Evolutionary conservation across 2,113 vertebrate genomes (phyloP), one percentile per base, ranked within the genome.

Genomic region (Scatophagus argus): DNA sequence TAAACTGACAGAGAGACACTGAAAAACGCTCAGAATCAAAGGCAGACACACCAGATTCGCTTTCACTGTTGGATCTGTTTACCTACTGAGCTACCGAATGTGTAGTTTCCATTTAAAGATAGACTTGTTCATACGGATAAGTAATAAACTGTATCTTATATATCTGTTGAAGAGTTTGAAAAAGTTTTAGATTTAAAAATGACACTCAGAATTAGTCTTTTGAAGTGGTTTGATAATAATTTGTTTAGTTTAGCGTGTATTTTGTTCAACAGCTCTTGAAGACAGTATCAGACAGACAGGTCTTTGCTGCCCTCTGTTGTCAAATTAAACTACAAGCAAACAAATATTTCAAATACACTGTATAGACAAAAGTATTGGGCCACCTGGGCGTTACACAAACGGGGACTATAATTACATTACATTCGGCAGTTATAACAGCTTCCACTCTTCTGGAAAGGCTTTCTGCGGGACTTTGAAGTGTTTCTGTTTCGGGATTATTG

Each of bases 301-400:
- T 34, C 62, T 75, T 49, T 93, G 91, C 91, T 92, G 91, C 94
- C 90, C 91, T 87, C 94, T 95, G 73, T 58, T 81, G 94, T 79
- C 36, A 41, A 31, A 52, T 12, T 38, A 70, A 31, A 80, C 43
- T 64, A 52, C 77, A 77, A 49, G 41, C 25, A 55, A 4, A 16
- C 7, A 7, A 36, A n/a, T 25, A 25, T n/a, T 25, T 27, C 6
- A 74, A 23, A 14, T n/a, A 16, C n/a, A n/a, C n/a, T n/a, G n/a
- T n/a, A n/a, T n/a, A n/a, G n/a, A n/a, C n/a, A n/a, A n/a, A n/a
- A n/a, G n/a, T n/a, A n/a, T n/a, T n/a, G n/a, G n/a, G n/a, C n/a
- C n/a, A n/a, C n/a, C n/a, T n/a, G n/a, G n/a, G n/a, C n/a, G n/a
- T n/a, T n/a, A n/a, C n/a, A n/a, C n/a, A n/a, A n/a, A n/a, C n/a